These are phyloP conservation scores for Apteryx owenii DNA, from an alignment of 2,113 vertebrate genomes.

Conservation along the genomic window DNA sequence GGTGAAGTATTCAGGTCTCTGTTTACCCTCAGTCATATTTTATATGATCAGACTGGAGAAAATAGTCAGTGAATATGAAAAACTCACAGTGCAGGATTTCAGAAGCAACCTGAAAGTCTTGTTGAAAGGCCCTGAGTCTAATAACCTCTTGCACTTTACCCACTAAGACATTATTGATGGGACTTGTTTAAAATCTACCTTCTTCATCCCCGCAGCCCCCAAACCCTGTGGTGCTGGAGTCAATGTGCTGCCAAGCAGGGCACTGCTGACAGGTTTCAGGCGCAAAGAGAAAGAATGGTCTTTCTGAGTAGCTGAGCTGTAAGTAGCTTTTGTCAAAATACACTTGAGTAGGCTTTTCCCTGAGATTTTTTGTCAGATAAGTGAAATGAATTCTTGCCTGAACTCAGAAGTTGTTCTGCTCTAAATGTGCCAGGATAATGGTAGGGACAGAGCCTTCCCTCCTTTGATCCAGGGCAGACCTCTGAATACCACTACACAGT, in stretches of 20 bases:
- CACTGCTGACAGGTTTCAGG: neutral
- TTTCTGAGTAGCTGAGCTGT: neutral
- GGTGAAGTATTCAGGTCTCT: neutral
- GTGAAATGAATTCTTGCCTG: neutral
- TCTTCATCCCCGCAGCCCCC: neutral
- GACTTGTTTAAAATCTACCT: neutral
- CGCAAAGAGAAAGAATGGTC: neutral
- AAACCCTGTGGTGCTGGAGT: neutral
- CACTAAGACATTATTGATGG: neutral
- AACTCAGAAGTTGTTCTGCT: neutral
- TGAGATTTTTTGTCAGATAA: neutral
- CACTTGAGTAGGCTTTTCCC: neutral
- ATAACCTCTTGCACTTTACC: slow-evolving; percentile 16
- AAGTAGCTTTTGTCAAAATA: neutral
- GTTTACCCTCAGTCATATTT: neutral
- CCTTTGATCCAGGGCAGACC: neutral
- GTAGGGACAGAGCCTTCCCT: neutral
- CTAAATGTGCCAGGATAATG: neutral
- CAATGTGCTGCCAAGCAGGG: neutral
- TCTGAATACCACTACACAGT: neutral
- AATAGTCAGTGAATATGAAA: neutral
- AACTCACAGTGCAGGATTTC: neutral
- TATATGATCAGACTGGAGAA: neutral
- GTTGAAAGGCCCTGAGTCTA: neutral
- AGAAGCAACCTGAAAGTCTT: neutral